A percentile compares a stretch with the other conserved stretches of the same genome.
Conservation (phyloP, 1,140 invertebrate species). For the Bombyx mori region ASM3026992v2 NC_085122.1:14198001-14198500, state of each 20-base stretch:
- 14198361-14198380: conserved; percentile 60
- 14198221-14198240: conserved; percentile 2
- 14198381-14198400: conserved; percentile 53
- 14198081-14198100: too few species aligned
- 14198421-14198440: too few species aligned
- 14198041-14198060: too few species aligned
- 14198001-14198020: too few species aligned
- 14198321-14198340: conserved; percentile 87
- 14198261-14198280: conserved; percentile 28
- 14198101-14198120: conserved; percentile 9
- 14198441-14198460: too few species aligned
- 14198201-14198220: background rate
- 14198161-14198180: conserved; percentile 23
- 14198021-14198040: too few species aligned
- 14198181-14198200: conserved; percentile 21
- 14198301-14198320: conserved; percentile 59
- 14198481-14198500: too few species aligned
- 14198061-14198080: too few species aligned
- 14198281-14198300: conserved; percentile 42
- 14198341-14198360: conserved; percentile 72
- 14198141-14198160: conserved; percentile 31
- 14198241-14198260: conserved; percentile 17
- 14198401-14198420: background rate
- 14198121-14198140: conserved; percentile 28
- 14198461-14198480: too few species aligned